Base-by-base conservation (phyloP, 92 coral and sea anemone genomes). In the Epizoanthus stellaris region DNA sequence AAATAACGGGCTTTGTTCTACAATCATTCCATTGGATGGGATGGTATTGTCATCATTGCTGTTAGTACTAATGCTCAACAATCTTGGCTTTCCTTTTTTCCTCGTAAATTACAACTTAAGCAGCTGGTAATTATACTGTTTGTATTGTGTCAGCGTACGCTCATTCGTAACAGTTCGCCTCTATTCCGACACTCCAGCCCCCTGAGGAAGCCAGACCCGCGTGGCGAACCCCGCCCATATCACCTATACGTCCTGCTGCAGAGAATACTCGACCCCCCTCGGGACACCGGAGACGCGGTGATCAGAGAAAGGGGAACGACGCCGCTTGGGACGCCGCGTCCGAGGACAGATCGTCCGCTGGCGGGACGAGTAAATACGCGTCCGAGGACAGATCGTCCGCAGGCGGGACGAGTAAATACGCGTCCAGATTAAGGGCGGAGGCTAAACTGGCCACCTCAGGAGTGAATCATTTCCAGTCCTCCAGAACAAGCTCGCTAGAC, bases 161-260 rank as follows among this genome's bases (percentile, higher is more conserved):
- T 34, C 43, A 34, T 20, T 67, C 45, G 19, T 68, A 68, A 34
- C 42, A n/a, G 8, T 9, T 68, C 73, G n/a, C 30, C 73, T 68
- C 73, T 68, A 43, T 68, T 52, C 47, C 42, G 8, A 15, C 40
- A 71, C 76, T 75, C 71, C 57, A 88, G 91, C 81, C 91, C 19
- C 91, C 94, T n/a, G 86, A 90, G 23, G 91, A 90, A 69, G 92
- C 87, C 12, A 84, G 83, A 34, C 82, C 94, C 62, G 98, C 98
- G n/a, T 95, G 98, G 98, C 95, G 84, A 86, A 95, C 98, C 75
- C 99, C 99, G 61, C 98, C 95, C 82, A 91, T 94, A 66, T 94
- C 98, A n/a, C 98, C 98, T 60, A 84, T 89, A 17, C 86, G 91
- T 65, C 93, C 95, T 38, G 14, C 88, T 1, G 14, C 30, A 71